Evolutionary conservation across 2,888 invertebrate species (phyloP).

Genomic region (Ephialtes manifestator): DNA sequence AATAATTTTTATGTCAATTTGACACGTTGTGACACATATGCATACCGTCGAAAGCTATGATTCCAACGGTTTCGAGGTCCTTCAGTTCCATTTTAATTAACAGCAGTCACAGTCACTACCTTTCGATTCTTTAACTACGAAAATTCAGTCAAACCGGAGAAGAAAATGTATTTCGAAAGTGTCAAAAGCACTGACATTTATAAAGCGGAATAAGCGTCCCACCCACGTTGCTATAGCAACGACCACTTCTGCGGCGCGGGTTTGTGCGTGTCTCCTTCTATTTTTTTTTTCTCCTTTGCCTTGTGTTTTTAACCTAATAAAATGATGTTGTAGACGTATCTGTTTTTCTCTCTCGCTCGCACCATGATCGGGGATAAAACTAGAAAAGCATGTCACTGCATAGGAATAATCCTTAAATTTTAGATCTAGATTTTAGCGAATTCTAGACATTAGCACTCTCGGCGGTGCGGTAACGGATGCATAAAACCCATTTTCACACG

Average conservation of each 20-base stretch:
- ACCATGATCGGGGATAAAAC: too few relatives aligned
- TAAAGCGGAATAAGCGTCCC: constrained; percentile 50
- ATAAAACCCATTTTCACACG: too few relatives aligned
- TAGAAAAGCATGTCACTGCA: too few relatives aligned
- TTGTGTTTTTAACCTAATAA: neutral
- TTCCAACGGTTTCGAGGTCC: constrained; percentile 89
- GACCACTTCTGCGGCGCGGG: neutral
- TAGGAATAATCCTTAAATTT: too few relatives aligned
- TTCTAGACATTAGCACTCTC: too few relatives aligned
- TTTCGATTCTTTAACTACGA: neutral
- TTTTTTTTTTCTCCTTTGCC: neutral
- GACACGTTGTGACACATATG: constrained; percentile 45
- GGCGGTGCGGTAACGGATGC: too few relatives aligned
- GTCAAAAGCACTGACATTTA: constrained; percentile 35
- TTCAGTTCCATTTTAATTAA: constrained; percentile 86
- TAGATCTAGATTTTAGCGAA: too few relatives aligned
- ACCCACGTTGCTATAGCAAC: constrained; percentile 56
- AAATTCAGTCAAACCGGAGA: constrained; percentile 1
- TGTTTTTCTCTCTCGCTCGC: too few relatives aligned
- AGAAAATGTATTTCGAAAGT: constrained; percentile 15
- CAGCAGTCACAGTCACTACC: neutral
- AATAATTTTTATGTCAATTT: constrained; percentile 83
- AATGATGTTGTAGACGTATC: too few relatives aligned
- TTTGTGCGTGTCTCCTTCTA: too few relatives aligned
- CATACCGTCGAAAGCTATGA: constrained; percentile 94